These are phyloP conservation scores for Pedicia rivosa DNA, from an alignment of 2,888 invertebrate genomes.

Conservation along the genomic window DNA sequence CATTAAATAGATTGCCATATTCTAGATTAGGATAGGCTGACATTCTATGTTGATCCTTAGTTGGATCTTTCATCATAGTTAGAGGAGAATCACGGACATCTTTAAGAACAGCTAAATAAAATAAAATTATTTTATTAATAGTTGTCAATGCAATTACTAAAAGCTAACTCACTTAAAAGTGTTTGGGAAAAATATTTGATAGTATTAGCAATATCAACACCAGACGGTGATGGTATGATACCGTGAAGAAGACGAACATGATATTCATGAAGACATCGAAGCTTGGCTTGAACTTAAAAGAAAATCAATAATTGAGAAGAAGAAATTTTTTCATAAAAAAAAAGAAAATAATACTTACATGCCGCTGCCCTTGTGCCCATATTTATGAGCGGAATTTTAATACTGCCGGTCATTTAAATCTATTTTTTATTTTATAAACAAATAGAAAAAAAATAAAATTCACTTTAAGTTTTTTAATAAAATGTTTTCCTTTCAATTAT, in stretches of 20 bases:
- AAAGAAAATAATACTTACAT: constrained; percentile 48
- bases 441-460: not conserved
- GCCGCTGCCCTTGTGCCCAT: constrained; percentile 91
- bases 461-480: not conserved
- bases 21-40: constrained; percentile 90
- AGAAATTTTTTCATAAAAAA: constrained; percentile 1
- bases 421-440: not conserved
- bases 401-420: constrained; percentile 3
- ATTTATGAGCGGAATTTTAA: constrained; percentile 43
- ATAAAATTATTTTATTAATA: constrained; percentile 4
- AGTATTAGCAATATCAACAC: constrained; percentile 91
- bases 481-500: too few species aligned
- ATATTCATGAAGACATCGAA: constrained; percentile 92
- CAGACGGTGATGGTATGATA: constrained; percentile 81
- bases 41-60: constrained; percentile 74
- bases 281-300: constrained; percentile 87
- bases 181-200: constrained; percentile 97
- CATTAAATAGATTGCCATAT: constrained; percentile 90
- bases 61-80: constrained; percentile 76
- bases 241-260: constrained; percentile 85
- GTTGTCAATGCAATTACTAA: not conserved
- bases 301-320: constrained; percentile 10
- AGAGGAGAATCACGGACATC: constrained; percentile 89
- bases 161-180: constrained; percentile 83
- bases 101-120: constrained; percentile 70